phyloP scores from a whole-genome alignment of 2,888 invertebrate genomes.

The Gandaritis pyraliata region DNA sequence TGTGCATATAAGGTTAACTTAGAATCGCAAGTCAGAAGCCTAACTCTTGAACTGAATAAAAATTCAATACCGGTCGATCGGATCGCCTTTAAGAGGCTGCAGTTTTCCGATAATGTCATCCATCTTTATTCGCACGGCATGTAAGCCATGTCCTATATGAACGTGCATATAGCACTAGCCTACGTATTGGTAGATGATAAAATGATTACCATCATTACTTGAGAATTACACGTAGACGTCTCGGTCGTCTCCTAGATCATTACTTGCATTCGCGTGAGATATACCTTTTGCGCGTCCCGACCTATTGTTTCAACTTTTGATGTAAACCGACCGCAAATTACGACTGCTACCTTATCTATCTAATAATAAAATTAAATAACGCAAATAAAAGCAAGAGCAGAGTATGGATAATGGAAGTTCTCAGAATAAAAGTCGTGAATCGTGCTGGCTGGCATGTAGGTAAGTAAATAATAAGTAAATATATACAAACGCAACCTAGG shows the following conservation, averaged over 20 bases:
- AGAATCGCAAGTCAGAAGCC: not conserved
- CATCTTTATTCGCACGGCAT: conserved; percentile 67
- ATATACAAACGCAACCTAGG: conserved; percentile 1
- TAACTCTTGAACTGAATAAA: too few species aligned
- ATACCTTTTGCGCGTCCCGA: conserved; percentile 52
- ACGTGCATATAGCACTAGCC: not conserved
- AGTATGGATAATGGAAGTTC: conserved; percentile 24
- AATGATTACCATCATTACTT: conserved; percentile 80
- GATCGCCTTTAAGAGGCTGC: too few species aligned
- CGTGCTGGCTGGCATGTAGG: conserved; percentile 22
- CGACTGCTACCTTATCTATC: conserved; percentile 6
- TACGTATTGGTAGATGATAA: conserved; percentile 73
- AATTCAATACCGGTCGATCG: too few species aligned
- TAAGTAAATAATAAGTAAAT: too few species aligned
- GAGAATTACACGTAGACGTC: conserved; percentile 68
- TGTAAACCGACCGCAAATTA: conserved; percentile 25
- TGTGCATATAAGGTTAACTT: not conserved
- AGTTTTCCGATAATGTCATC: conserved; percentile 47
- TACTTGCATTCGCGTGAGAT: conserved; percentile 65
- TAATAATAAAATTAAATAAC: conserved; percentile 17
- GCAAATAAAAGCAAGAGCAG: conserved; percentile 19
- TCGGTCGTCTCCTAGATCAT: conserved; percentile 55
- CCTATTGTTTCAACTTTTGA: conserved; percentile 50
- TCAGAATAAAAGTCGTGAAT: conserved; percentile 19
- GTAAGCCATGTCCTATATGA: conserved; percentile 35